Percentiles rank a stretch among this genome's conserved stretches.
Conservation (phyloP, 2,888 invertebrate genomes). For the Oscheius sp. region DNA sequence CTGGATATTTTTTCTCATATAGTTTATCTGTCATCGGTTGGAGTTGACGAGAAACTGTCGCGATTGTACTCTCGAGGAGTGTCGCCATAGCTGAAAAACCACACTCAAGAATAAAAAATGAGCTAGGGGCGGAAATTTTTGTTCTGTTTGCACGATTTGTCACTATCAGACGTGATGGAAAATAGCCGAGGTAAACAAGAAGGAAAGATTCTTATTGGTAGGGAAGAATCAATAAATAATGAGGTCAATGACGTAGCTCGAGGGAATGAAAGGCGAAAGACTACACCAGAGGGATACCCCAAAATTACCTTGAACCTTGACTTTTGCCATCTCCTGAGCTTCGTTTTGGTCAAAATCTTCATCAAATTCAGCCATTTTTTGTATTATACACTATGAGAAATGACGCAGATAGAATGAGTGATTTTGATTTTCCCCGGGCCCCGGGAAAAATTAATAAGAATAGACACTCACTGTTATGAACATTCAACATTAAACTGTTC, state of each 20-base stretch:
- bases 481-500: background rate
- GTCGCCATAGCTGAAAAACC: conserved; percentile 28
- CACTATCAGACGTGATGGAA: too few relatives aligned
- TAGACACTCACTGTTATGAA: background rate
- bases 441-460: background rate
- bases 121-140: too few relatives aligned
- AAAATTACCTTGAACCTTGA: too few relatives aligned
- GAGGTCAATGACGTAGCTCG: background rate
- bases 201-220: background rate
- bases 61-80: conserved; percentile 3
- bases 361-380: too few relatives aligned
- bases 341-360: too few relatives aligned
- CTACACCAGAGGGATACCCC: too few relatives aligned
- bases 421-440: background rate
- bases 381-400: background rate
- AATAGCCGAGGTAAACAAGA: too few relatives aligned
- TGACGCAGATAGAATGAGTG: background rate
- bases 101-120: too few relatives aligned
- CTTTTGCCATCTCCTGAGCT: too few relatives aligned
- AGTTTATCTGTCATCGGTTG: conserved; percentile 28
- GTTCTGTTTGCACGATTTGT: background rate
- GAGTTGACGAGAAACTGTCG: background rate
- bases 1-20: conserved; percentile 33
- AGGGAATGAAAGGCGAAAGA: too few relatives aligned
- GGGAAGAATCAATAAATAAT: background rate